Evolutionary conservation across 1,140 invertebrate species (phyloP), one percentile per base, ranked within the genome.

Genomic region (Drosophila leontia): DNA sequence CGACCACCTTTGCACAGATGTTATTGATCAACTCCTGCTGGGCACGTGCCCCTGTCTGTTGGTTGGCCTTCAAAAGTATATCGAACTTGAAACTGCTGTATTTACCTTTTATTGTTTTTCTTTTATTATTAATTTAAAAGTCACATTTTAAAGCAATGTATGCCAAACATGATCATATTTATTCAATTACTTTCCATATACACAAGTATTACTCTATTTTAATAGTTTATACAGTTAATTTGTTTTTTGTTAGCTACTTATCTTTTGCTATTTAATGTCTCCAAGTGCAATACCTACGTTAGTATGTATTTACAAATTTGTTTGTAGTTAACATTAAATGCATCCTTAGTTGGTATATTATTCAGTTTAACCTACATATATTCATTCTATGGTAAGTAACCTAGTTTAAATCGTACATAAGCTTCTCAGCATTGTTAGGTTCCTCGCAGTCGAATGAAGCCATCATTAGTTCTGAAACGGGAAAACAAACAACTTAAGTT

Each of bases 381-480:
- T 37, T 26, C 41, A 7, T 37, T 26, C 41, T 45, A 35, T 35
- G 13, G 7, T 61, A 29, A 37, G 12, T 41, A 48, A 15, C 42
- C 50, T 90, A 92, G 68, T 92, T 92, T 32, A 92, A 76, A 75
- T 92, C 91, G 65, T 92, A 92, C 91, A 92, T 92, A 7, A 92
- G 80, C 68, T 92, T 92, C 55, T 92, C 91, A 8, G 91, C 91
- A 71, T 92, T 91, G 53, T 92, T 92, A 11, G 91, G 88, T 64
- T 91, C 91, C 64, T 92, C 91, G 67, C 91, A 92, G 59, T 91
- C 91, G 42, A 92, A 92, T 29, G 91, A 92, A 34, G 91, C 91
- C 91, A 92, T 92, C 91, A 92, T 92, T 23, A 92, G 76, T 64
- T 92, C 91, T 92, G 88, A 1, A 91, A 87, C 1, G 51, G 19